Conservation (phyloP, 30 jellyfish, hydroid and myxozoan species). For the Cassiopea andromeda region DNA sequence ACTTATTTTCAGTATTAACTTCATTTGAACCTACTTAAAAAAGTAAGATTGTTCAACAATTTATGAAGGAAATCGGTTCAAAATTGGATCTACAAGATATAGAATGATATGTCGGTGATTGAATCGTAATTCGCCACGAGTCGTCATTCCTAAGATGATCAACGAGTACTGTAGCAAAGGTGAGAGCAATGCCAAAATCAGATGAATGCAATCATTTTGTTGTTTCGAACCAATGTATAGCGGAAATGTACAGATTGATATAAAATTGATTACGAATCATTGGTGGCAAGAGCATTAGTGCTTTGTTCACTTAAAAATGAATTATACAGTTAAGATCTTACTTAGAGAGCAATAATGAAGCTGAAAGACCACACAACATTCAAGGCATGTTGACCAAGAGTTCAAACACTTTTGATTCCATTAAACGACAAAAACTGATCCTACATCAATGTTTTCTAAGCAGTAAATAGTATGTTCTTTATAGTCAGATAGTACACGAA, state of each 20-base stretch:
- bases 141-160: background rate
- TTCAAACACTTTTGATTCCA: too few species aligned
- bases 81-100: background rate
- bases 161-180: background rate
- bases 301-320: too few species aligned
- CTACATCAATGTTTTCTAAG: too few species aligned
- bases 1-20: conserved; percentile 1
- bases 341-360: too few species aligned
- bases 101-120: background rate
- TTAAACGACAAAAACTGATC: too few species aligned
- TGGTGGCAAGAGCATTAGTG: background rate
- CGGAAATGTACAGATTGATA: background rate
- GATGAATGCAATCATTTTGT: background rate
- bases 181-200: background rate
- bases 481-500: too few species aligned
- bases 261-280: background rate
- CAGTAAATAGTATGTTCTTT: too few species aligned
- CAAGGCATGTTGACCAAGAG: too few species aligned
- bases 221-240: background rate
- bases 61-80: background rate
- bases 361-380: too few species aligned
- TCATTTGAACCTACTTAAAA: background rate
- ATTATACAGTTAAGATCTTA: too few species aligned
- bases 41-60: background rate
- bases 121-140: background rate